phyloP scores from a whole-genome alignment of 92 coral and sea anemone genomes.

The Palythoa grandiflora region DNA sequence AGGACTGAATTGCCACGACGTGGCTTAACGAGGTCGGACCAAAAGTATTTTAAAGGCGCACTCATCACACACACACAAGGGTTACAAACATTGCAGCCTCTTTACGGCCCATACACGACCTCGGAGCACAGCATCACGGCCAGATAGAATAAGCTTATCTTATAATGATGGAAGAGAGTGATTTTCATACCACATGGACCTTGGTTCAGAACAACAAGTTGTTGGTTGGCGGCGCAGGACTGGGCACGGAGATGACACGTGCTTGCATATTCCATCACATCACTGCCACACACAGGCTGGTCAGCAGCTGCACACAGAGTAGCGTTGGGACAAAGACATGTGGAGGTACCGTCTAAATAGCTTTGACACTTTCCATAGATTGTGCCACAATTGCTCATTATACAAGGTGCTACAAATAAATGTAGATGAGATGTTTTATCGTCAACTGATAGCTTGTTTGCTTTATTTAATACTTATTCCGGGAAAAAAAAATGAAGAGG shows the following conservation, averaged over 20 bases:
- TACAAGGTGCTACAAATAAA: slow-evolving; percentile 67
- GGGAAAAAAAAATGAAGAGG: background rate
- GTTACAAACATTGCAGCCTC: no score
- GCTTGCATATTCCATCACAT: slow-evolving; percentile 72
- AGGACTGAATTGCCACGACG: no score
- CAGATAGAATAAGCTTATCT: no score
- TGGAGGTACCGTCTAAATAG: slow-evolving; percentile 68
- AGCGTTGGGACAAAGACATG: slow-evolving; percentile 81
- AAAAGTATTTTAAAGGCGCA: no score
- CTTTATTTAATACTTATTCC: background rate
- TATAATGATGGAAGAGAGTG: no score
- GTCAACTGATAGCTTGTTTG: background rate
- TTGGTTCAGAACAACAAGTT: slow-evolving; percentile 65
- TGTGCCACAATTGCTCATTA: slow-evolving; percentile 67
- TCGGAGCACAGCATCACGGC: no score
- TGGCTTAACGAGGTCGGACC: no score
- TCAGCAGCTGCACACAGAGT: slow-evolving; percentile 60
- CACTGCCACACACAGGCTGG: slow-evolving; percentile 81
- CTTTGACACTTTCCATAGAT: slow-evolving; percentile 80
- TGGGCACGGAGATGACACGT: slow-evolving; percentile 84
- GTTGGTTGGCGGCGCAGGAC: slow-evolving; percentile 68
- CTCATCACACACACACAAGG: no score
- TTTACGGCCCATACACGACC: no score
- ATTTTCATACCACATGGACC: slow-evolving; percentile 87
- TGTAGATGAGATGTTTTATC: background rate